Evolutionary conservation across 2,888 invertebrate genomes (phyloP).

Genomic region (Sminthurides aquaticus): DNA sequence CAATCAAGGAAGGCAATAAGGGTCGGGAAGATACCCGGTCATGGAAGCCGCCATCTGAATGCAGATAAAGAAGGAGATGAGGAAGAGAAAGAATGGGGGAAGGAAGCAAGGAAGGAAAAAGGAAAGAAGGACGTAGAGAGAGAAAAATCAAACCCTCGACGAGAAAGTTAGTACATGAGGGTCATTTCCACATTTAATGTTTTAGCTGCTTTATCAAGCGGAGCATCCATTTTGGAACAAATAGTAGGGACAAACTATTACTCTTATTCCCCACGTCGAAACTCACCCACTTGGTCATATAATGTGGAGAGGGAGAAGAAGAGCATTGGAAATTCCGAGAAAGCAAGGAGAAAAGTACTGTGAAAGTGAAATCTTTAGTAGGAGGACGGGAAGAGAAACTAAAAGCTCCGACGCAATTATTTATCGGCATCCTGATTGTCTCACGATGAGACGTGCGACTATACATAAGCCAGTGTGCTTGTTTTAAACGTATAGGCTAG

Average conservation of each 20-base stretch:
- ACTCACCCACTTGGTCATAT: neutral
- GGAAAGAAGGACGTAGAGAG: no score
- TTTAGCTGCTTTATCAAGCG: conserved; percentile 39
- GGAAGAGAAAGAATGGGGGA: neutral
- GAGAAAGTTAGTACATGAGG: conserved; percentile 26
- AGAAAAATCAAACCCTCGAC: neutral
- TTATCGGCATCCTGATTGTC: conserved; percentile 39
- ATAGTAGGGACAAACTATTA: conserved; percentile 19
- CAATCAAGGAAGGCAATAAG: conserved; percentile 13
- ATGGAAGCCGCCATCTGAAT: no score
- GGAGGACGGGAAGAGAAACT: conserved; percentile 19
- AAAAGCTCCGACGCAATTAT: conserved; percentile 41
- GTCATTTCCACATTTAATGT: conserved; percentile 44
- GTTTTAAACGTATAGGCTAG: neutral
- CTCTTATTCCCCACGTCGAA: neutral
- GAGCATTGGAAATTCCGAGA: no score
- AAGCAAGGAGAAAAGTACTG: neutral
- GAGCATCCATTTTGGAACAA: conserved; percentile 24
- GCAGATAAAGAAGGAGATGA: neutral
- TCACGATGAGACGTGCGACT: conserved; percentile 33
- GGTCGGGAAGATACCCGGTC: no score
- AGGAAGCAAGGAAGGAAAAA: neutral
- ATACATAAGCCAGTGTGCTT: neutral
- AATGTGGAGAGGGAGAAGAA: neutral
- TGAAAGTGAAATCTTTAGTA: neutral